These are phyloP conservation scores for Dorcus hopei DNA, from an alignment of 2,888 invertebrate genomes.

Conservation along the genomic window DNA sequence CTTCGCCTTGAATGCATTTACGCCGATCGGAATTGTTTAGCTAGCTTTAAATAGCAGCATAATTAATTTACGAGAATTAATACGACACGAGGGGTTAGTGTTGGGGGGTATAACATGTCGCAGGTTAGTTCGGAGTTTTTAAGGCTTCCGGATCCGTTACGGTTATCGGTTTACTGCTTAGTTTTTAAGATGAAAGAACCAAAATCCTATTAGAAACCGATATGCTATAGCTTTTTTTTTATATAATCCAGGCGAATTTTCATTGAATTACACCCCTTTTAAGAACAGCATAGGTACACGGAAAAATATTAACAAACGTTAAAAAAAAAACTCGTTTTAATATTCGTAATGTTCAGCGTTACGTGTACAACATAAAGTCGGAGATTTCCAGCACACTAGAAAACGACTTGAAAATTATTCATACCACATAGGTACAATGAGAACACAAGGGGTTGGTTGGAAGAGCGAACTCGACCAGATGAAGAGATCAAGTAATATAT, in stretches of 20 bases:
- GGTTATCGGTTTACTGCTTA: neutral
- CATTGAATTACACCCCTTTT: no score
- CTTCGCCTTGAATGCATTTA: neutral
- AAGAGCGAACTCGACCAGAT: constrained; percentile 27
- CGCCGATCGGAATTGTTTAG: neutral
- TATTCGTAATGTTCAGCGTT: no score
- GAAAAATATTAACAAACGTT: no score
- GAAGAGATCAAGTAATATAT: constrained; percentile 21
- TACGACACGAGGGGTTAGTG: constrained; percentile 21
- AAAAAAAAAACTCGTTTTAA: no score
- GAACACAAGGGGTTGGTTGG: constrained; percentile 19
- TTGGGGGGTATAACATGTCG: constrained; percentile 22
- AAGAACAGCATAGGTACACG: no score
- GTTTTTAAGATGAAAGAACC: neutral
- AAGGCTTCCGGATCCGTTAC: constrained; percentile 11
- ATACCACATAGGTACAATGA: constrained; percentile 11
- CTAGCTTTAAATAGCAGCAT: constrained; percentile 4
- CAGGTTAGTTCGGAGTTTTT: constrained; percentile 21
- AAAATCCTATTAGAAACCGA: no score
- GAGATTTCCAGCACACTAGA: constrained; percentile 7
- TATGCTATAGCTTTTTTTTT: no score
- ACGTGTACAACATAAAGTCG: no score
- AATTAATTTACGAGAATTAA: constrained; percentile 26
- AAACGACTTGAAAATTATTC: constrained; percentile 13
- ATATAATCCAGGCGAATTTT: no score